Evolutionary conservation across 2,888 invertebrate species (phyloP).

Genomic region (Lymantria monacha): DNA sequence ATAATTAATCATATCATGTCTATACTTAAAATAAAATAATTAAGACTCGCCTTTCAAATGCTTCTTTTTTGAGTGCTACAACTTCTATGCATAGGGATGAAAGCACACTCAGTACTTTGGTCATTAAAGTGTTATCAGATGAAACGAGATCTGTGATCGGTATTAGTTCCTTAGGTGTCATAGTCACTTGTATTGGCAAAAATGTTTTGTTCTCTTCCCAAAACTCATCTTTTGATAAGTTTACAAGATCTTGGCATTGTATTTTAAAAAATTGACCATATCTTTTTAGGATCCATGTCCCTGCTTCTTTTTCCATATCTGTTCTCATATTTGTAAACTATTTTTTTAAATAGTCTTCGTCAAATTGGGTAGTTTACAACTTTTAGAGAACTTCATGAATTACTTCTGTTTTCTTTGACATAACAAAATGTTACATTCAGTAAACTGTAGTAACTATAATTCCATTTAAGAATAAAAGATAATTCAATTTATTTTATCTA

Average conservation of each 20-base stretch:
- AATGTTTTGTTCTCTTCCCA: conserved; percentile 64
- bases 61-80: conserved; percentile 84
- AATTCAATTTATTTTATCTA: no score
- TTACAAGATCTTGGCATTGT: conserved; percentile 62
- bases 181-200: conserved; percentile 58
- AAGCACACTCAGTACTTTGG: conserved; percentile 90
- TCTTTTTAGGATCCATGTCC: conserved; percentile 59
- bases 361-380: neutral
- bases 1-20: no score
- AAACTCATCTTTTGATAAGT: conserved; percentile 36
- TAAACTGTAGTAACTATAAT: no score
- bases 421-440: no score
- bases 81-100: conserved; percentile 91
- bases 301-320: conserved; percentile 67
- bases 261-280: conserved; percentile 75
- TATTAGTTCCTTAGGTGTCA: conserved; percentile 83
- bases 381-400: neutral
- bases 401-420: no score
- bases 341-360: neutral
- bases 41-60: conserved; percentile 77
- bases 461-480: no score
- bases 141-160: conserved; percentile 87
- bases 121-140: conserved; percentile 91
- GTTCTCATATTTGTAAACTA: conserved; percentile 43
- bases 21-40: no score